Percentiles rank a stretch among this genome's conserved stretches.
phyloP scores from a whole-genome alignment of 2,888 invertebrate species.

The Villa cingulata region DNA sequence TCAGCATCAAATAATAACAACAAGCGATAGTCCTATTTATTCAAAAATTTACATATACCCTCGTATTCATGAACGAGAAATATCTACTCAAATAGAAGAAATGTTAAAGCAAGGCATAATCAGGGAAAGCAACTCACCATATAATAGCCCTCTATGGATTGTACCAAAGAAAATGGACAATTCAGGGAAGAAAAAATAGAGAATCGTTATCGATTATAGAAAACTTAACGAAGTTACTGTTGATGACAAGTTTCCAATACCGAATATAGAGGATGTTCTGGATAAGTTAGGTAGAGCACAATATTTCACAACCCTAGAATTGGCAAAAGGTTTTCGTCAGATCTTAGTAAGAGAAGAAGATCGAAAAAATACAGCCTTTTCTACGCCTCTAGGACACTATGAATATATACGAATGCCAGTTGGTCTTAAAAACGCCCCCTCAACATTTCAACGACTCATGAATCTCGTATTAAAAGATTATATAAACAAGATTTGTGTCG shows the following conservation, averaged over 20 bases:
- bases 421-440: slow-evolving; percentile 10
- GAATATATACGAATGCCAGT: slow-evolving; percentile 9
- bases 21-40: slow-evolving; percentile 4
- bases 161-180: slow-evolving; percentile 7
- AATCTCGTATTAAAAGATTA: slow-evolving; percentile 10
- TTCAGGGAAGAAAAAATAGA: slow-evolving; percentile 1
- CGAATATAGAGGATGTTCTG: slow-evolving; percentile 6
- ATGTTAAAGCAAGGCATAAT: slow-evolving; percentile 16
- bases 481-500: slow-evolving; percentile 10
- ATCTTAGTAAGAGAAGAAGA: not conserved
- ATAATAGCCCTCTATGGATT: slow-evolving; percentile 7
- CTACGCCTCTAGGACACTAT: slow-evolving; percentile 6
- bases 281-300: slow-evolving; percentile 9
- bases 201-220: not conserved
- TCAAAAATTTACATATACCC: slow-evolving; percentile 2
- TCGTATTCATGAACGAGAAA: not conserved
- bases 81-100: slow-evolving; percentile 8
- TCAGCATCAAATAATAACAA: not conserved
- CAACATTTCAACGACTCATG: slow-evolving; percentile 12
- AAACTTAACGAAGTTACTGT: slow-evolving; percentile 6
- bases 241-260: slow-evolving; percentile 9
- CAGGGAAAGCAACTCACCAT: slow-evolving; percentile 6
- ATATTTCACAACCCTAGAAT: slow-evolving; percentile 8
- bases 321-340: slow-evolving; percentile 3
- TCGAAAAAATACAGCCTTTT: slow-evolving; percentile 6